Conservation (phyloP, 2,888 invertebrate genomes). For the Ennomos fuscantarius region DNA sequence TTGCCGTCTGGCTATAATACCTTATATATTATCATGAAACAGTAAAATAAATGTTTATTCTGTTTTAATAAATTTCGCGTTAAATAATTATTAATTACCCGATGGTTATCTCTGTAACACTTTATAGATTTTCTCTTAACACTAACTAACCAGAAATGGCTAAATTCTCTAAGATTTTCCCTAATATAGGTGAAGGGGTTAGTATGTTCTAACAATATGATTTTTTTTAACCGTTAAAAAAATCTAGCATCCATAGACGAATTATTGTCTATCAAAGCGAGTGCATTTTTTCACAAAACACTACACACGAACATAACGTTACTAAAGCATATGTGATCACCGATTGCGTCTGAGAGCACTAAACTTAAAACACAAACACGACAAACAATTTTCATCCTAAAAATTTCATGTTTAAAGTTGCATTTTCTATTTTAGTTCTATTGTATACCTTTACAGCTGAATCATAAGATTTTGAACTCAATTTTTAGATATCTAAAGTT, state of each 20-base stretch:
- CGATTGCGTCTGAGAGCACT: slow-evolving; percentile 22
- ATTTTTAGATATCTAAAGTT: slow-evolving; percentile 17
- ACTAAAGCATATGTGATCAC: slow-evolving; percentile 25
- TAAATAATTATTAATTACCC: too few species aligned
- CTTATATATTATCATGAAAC: too few species aligned
- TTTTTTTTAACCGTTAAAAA: too few species aligned
- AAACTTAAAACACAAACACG: slow-evolving; percentile 10
- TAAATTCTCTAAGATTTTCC: too few species aligned
- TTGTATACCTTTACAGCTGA: not conserved
- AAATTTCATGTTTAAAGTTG: slow-evolving; percentile 11
- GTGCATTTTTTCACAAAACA: slow-evolving; percentile 25
- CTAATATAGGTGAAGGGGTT: too few species aligned
- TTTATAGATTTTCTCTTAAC: too few species aligned
- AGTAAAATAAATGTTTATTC: too few species aligned
- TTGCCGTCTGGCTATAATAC: too few species aligned
- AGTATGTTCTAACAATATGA: slow-evolving; percentile 4
- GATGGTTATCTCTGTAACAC: too few species aligned
- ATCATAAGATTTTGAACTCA: slow-evolving; percentile 9
- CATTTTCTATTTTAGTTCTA: slow-evolving; percentile 1
- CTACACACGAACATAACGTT: slow-evolving; percentile 7
- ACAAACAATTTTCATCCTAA: slow-evolving; percentile 1
- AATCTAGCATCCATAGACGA: not conserved
- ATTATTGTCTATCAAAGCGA: slow-evolving; percentile 27
- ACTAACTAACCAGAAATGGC: too few species aligned
- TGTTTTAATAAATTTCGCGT: too few species aligned